Evolutionary conservation across 2,797 vertebrate genomes (phyloP).

Genomic region (Poeciliopsis infans): DNA sequence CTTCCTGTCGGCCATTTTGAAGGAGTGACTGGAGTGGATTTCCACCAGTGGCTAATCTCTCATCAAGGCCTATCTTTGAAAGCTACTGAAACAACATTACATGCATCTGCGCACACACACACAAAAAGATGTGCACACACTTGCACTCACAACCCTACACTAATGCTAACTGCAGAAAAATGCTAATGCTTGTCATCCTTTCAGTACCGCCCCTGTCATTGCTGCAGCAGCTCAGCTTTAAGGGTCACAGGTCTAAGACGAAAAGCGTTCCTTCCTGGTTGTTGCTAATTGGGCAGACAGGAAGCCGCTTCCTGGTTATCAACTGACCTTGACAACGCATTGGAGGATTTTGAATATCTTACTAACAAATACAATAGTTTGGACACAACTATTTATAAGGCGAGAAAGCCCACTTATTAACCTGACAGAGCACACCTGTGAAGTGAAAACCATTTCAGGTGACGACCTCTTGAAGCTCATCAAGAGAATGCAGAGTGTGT

Average conservation of each 20-base stretch:
- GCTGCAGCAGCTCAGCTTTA: constrained; percentile 75
- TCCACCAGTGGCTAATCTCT: constrained; percentile 71
- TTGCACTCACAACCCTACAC: constrained; percentile 54
- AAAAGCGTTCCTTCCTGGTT: constrained; percentile 75
- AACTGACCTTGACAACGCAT: constrained; percentile 74
- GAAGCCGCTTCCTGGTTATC: constrained; percentile 68
- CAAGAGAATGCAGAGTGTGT: too few relatives aligned
- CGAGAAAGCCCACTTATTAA: too few relatives aligned
- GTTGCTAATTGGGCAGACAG: constrained; percentile 79
- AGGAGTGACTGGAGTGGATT: constrained; percentile 72
- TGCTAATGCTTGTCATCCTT: constrained; percentile 82
- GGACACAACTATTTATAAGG: too few relatives aligned
- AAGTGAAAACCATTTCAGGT: too few relatives aligned
- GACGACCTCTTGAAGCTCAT: too few relatives aligned
- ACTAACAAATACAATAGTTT: constrained; percentile 23
- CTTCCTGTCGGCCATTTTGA: constrained; percentile 81
- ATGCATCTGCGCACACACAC: constrained; percentile 48
- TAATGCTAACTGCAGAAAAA: constrained; percentile 79
- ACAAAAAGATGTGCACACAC: constrained; percentile 35
- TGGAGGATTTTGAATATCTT: constrained; percentile 54
- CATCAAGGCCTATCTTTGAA: constrained; percentile 75
- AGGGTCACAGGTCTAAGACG: constrained; percentile 70
- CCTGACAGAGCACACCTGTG: too few relatives aligned
- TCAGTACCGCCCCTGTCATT: constrained; percentile 73
- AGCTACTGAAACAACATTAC: constrained; percentile 64